Conservation (phyloP, 2,113 vertebrate species). For the Progne subis region DNA sequence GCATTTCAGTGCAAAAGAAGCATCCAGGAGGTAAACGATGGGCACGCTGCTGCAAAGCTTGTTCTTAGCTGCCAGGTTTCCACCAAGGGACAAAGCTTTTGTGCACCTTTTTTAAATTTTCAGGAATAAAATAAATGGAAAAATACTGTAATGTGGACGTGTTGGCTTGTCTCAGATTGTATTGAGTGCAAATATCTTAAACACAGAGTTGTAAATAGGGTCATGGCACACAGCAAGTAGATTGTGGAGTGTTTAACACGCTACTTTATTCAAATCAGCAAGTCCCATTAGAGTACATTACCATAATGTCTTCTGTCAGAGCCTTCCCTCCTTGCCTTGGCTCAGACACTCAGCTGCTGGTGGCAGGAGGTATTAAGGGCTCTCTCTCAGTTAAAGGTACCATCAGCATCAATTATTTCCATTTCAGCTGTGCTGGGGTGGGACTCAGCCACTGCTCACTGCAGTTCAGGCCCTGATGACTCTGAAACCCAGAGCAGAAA, state of each 20-base stretch:
- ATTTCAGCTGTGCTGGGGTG: not conserved
- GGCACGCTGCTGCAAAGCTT: not conserved
- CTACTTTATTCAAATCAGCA: slow-evolving; percentile 51
- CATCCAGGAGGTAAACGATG: not conserved
- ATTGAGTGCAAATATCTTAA: slow-evolving; percentile 10
- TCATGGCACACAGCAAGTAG: not conserved
- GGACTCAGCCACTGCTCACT: not conserved
- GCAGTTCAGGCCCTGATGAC: not conserved
- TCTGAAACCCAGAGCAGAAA: not conserved
- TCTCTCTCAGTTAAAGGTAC: not conserved
- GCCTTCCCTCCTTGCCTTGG: not conserved
- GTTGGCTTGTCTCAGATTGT: not conserved
- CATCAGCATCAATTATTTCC: slow-evolving; percentile 54
- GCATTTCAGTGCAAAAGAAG: not conserved
- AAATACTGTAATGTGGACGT: not conserved
- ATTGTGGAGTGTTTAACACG: not conserved
- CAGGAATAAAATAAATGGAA: slow-evolving; percentile 34
- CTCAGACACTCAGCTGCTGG: not conserved
- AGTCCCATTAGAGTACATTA: slow-evolving; percentile 47
- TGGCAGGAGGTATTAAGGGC: not conserved
- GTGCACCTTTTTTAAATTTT: slow-evolving; percentile 5
- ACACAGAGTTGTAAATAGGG: slow-evolving; percentile 29
- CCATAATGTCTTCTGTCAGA: slow-evolving; percentile 39
- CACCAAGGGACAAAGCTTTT: not conserved
- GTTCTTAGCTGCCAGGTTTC: not conserved